Conservation (phyloP, 2,888 invertebrate genomes). For the Plemyria rubiginata region DNA sequence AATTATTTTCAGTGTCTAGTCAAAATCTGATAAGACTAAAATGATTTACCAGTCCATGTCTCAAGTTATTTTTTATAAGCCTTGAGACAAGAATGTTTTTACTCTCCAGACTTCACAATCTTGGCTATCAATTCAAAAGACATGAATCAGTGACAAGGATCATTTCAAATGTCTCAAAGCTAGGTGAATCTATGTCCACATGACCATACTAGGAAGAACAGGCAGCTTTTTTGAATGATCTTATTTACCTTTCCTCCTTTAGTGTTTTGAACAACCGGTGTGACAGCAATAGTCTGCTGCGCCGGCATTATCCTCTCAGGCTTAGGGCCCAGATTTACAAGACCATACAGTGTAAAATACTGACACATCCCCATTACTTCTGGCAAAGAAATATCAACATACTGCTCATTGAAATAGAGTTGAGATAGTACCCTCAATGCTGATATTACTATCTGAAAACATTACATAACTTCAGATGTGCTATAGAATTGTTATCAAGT, state of each 20-base stretch:
- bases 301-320: constrained; percentile 86
- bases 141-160: too few species aligned
- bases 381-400: constrained; percentile 63
- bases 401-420: constrained; percentile 69
- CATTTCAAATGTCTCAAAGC: too few species aligned
- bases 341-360: constrained; percentile 82
- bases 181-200: too few species aligned
- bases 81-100: too few species aligned
- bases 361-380: constrained; percentile 85
- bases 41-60: too few species aligned
- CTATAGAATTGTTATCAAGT: too few species aligned
- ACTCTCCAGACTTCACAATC: too few species aligned
- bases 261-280: constrained; percentile 68
- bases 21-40: not conserved
- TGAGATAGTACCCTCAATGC: constrained; percentile 72
- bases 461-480: not conserved
- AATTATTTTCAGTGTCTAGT: not conserved
- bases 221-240: too few species aligned
- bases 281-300: constrained; percentile 85
- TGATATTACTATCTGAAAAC: constrained; percentile 79
- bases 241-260: constrained; percentile 85
- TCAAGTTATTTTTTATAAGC: too few species aligned
- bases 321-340: constrained; percentile 64
- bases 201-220: too few species aligned
- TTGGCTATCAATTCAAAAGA: too few species aligned